Conservation (phyloP, 2,888 invertebrate species). For the Pseudococcus longispinus region DNA sequence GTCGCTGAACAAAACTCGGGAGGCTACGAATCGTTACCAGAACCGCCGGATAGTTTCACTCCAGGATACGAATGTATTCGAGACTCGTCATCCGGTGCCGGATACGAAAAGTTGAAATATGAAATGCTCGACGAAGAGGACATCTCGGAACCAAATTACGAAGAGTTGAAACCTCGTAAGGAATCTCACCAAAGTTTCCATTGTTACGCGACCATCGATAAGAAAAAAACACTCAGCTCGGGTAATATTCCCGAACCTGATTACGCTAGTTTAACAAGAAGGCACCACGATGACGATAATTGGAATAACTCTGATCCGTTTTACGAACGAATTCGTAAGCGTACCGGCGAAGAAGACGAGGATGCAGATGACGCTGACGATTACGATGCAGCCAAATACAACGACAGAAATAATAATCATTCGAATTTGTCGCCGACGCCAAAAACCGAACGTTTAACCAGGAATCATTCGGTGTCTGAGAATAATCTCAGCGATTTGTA, state of each 20-base stretch:
- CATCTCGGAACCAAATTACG: conserved; percentile 77
- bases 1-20: conserved; percentile 30
- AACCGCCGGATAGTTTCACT: conserved; percentile 44
- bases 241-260: conserved; percentile 60
- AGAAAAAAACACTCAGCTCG: conserved; percentile 58
- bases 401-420: conserved; percentile 52
- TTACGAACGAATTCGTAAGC: conserved; percentile 47
- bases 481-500: conserved; percentile 57
- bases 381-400: conserved; percentile 8
- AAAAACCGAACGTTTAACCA: not conserved
- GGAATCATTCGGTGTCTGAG: conserved; percentile 35
- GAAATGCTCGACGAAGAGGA: conserved; percentile 53
- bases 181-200: conserved; percentile 60
- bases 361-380: not conserved
- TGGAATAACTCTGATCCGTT: conserved; percentile 38
- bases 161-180: conserved; percentile 68
- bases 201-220: conserved; percentile 67
- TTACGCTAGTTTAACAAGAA: conserved; percentile 60
- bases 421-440: not conserved
- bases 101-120: conserved; percentile 52
- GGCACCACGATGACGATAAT: conserved; percentile 48
- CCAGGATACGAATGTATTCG: conserved; percentile 57
- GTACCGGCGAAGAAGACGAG: not conserved
- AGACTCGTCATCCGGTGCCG: not conserved
- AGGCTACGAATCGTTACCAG: conserved; percentile 53